These are phyloP conservation scores for Spinus pinus DNA, from an alignment of 2,797 vertebrate genomes.

Conservation along the genomic window DNA sequence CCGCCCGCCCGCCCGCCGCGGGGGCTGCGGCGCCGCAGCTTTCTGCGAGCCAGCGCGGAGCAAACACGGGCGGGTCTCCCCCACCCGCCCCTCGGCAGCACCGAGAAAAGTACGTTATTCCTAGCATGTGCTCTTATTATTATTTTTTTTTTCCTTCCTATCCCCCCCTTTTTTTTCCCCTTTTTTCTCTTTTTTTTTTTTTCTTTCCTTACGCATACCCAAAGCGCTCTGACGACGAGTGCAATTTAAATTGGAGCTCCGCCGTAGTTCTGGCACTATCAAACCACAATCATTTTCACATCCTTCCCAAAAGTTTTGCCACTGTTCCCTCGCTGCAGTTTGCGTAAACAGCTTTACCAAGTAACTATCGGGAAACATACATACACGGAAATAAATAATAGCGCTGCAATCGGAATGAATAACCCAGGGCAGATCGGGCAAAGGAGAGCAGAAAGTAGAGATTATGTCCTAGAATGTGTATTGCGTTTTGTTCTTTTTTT, in stretches of 20 bases:
- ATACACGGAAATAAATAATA: neutral
- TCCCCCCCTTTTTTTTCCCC: rapidly evolving
- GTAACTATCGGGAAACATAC: neutral
- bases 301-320: neutral
- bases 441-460: neutral
- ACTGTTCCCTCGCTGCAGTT: neutral
- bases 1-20: neutral
- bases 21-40: neutral
- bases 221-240: neutral
- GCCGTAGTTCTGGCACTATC: neutral
- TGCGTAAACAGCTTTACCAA: neutral
- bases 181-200: too few relatives aligned
- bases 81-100: neutral
- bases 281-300: conserved; percentile 3
- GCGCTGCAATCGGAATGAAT: neutral
- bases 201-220: neutral
- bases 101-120: neutral
- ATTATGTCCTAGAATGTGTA: neutral
- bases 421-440: neutral
- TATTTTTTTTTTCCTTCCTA: too few relatives aligned
- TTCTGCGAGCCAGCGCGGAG: neutral
- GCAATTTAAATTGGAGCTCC: neutral
- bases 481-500: too few relatives aligned
- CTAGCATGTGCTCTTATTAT: neutral
- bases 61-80: neutral